Percentiles rank a stretch among this genome's conserved stretches.
phyloP scores from a whole-genome alignment of 2,797 vertebrate species.

The Artibeus lituratus region DNA sequence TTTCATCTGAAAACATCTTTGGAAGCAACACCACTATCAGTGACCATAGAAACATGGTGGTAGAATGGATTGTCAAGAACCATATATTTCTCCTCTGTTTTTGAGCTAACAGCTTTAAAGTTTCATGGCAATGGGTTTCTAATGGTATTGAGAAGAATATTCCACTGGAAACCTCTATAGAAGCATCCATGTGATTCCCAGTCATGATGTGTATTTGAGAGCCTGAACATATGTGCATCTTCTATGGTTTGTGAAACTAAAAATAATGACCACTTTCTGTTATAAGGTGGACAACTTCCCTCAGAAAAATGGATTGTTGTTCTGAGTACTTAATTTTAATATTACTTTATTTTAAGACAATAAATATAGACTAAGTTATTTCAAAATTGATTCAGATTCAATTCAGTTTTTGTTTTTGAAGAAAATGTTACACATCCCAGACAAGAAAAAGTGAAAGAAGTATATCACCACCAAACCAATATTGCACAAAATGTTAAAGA shows the following conservation, averaged over 20 bases:
- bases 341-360: constrained; percentile 4
- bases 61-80: not conserved
- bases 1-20: not conserved
- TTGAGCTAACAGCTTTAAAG: not conserved
- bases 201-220: not conserved
- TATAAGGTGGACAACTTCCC: not conserved
- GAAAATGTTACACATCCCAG: not conserved
- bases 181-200: not conserved
- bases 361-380: not conserved
- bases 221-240: not conserved
- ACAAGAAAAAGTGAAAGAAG: not conserved
- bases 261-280: not conserved
- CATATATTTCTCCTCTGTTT: not conserved
- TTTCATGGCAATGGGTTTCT: not conserved
- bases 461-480: not conserved
- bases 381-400: not conserved
- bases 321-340: not conserved
- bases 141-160: not conserved
- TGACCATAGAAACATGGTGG: not conserved
- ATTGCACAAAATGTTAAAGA: not conserved
- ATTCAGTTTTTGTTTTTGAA: not conserved
- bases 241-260: not conserved
- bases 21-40: not conserved
- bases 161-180: not conserved
- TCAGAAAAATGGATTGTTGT: not conserved